Evolutionary conservation across 2,888 invertebrate genomes (phyloP).

Genomic region (Chrysolina americana): DNA sequence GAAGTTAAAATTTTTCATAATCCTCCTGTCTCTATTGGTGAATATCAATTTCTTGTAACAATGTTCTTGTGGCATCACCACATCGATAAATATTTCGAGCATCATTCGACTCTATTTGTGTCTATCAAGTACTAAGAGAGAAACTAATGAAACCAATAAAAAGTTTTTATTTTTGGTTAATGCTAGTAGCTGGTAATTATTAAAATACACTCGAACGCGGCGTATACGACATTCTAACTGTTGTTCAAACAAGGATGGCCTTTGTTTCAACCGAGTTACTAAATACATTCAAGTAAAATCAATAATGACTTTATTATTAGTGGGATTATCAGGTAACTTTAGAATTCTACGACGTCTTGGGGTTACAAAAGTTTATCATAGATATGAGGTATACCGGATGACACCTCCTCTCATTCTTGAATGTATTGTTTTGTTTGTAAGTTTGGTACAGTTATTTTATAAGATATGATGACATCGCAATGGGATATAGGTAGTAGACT

Average conservation of each 20-base stretch:
- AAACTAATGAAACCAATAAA: conserved; percentile 20
- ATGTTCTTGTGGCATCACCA: neutral
- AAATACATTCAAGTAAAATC: neutral
- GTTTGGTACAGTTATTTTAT: too few relatives aligned
- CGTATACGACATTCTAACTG: neutral
- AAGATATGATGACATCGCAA: too few relatives aligned
- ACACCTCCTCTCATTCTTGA: too few relatives aligned
- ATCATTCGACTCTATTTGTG: neutral
- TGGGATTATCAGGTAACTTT: too few relatives aligned
- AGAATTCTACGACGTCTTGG: too few relatives aligned
- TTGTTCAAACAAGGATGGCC: neutral
- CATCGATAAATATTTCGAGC: neutral
- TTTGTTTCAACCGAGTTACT: conserved; percentile 4
- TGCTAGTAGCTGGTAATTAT: conserved; percentile 19
- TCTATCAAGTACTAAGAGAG: conserved; percentile 1
- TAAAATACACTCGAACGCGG: neutral
- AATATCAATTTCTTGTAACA: too few relatives aligned
- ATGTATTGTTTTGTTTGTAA: too few relatives aligned
- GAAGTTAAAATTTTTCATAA: too few relatives aligned
- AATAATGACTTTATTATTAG: neutral
- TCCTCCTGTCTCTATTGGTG: too few relatives aligned
- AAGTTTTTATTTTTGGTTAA: conserved; percentile 11
- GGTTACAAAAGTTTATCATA: too few relatives aligned
- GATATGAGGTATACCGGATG: too few relatives aligned
- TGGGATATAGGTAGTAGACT: too few relatives aligned